Base-by-base conservation (phyloP, 2,888 invertebrate species). In the Idaea straminata region DNA sequence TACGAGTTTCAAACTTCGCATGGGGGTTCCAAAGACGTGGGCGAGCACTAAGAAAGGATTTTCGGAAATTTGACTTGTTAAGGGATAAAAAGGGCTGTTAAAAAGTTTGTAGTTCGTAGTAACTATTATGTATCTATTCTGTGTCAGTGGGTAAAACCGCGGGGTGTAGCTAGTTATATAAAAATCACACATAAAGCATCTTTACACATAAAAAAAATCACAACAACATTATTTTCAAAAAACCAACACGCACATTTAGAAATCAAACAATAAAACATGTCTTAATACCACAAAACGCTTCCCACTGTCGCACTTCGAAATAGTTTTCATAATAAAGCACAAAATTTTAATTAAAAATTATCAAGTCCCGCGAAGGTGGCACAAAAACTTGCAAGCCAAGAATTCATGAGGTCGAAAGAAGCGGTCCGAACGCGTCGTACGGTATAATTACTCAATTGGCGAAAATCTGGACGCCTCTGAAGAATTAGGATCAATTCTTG, bases 331-430 rank as follows among this genome's bases (percentile, higher is more conserved):
- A 89, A 87, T 87, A 87, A 84, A 85, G 86, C 85, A 85, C 81
- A 86, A 88, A 86, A 86, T 83, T 88, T 88, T 90, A 89, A 90
- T 90, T 90, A 86, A 87, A 86, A 89, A 85, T 85, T 82, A 78
- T 82, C 76, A 34, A 77, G 78, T 75, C 75, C 70, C 71, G 79
- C 81, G 80, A 77, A 71, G 72, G 71, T 68, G 69, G 57, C 59
- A 68, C 64, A 68, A 67, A 72, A 64, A 69, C 71, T 74, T 74
- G 79, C 69, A 79, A 74, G 70, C 78, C 86, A 82, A 83, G 81
- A 80, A 86, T 83, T 74, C 75, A 79, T 85, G 84, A 84, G 67
- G 82, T 78, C 76, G 74, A 74, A 69, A 84, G 83, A 75, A 80
- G 79, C 74, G 72, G 70, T 72, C 77, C 81, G 83, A 82, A 79